These are phyloP conservation scores for Myotis planiceps DNA, from an alignment of 2,797 vertebrate species.

Conservation along the genomic window DNA sequence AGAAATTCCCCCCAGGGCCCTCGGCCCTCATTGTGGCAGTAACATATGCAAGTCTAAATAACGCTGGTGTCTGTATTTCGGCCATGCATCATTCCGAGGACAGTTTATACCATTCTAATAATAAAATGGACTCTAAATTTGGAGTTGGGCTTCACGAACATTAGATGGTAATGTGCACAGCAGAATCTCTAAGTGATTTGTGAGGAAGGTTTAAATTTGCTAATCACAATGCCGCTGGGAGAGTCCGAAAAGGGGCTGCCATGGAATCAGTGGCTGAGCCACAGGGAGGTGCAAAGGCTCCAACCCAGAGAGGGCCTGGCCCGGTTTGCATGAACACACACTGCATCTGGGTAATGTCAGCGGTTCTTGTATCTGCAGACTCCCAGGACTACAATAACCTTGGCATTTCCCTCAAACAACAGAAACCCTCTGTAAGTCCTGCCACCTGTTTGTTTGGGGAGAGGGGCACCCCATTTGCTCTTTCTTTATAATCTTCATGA, in stretches of 20 bases:
- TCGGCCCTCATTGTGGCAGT: slow-evolving; percentile 76
- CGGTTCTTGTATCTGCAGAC: not conserved
- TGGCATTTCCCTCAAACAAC: slow-evolving; percentile 30
- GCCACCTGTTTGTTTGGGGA: not conserved
- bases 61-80: slow-evolving; percentile 65
- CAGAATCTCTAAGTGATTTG: slow-evolving; percentile 41
- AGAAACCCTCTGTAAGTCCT: not conserved
- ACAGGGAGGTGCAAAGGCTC: not conserved
- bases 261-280: slow-evolving; percentile 52
- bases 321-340: slow-evolving; percentile 44
- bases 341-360: slow-evolving; percentile 22
- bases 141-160: slow-evolving; percentile 18
- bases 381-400: slow-evolving; percentile 59
- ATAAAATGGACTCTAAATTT: slow-evolving; percentile 80
- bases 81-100: slow-evolving; percentile 57
- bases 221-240: slow-evolving; percentile 70
- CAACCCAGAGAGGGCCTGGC: not conserved
- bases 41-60: slow-evolving; percentile 80
- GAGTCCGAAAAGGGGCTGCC: slow-evolving; percentile 60
- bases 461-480: not conserved
- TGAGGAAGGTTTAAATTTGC: slow-evolving; percentile 83
- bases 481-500: not conserved
- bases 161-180: slow-evolving; percentile 60
- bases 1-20: slow-evolving; percentile 82
- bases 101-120: slow-evolving; percentile 75